Percentiles rank a stretch among this genome's conserved stretches.
Conservation (phyloP, 2,888 invertebrate species). For the Quadroppia sp. region DNA sequence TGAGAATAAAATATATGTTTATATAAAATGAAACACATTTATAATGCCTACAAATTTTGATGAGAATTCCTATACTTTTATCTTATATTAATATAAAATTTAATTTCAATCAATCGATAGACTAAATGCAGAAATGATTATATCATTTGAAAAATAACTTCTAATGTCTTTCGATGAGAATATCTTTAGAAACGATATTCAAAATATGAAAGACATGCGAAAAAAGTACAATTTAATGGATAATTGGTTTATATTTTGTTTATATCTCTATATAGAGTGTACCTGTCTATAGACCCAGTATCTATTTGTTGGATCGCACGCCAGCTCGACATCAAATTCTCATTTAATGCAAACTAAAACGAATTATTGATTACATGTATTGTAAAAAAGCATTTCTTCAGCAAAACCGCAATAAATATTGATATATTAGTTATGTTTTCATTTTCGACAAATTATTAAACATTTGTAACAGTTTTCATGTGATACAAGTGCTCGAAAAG, state of each 20-base stretch:
- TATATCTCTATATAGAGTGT: not conserved
- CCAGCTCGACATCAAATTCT: constrained; percentile 31
- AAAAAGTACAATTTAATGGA: no score
- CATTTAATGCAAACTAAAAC: constrained; percentile 28
- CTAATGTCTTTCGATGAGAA: no score
- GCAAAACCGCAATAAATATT: constrained; percentile 31
- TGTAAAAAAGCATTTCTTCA: not conserved
- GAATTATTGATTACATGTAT: constrained; percentile 19
- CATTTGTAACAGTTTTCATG: not conserved
- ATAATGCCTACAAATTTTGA: no score
- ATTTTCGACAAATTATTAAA: constrained; percentile 2
- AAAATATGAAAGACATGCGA: no score
- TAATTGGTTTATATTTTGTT: not conserved
- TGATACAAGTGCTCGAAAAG: not conserved
- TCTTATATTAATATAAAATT: no score
- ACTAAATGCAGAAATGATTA: no score
- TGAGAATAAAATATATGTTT: no score
- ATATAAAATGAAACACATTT: no score
- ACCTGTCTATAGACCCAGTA: not conserved
- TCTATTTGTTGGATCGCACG: constrained; percentile 10
- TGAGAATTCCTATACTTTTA: no score
- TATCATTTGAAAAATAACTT: no score
- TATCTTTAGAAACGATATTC: no score
- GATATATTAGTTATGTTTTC: constrained; percentile 25
- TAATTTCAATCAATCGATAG: no score